Base-by-base conservation (phyloP, 2,888 invertebrate species). In the Elysia crispata region DNA sequence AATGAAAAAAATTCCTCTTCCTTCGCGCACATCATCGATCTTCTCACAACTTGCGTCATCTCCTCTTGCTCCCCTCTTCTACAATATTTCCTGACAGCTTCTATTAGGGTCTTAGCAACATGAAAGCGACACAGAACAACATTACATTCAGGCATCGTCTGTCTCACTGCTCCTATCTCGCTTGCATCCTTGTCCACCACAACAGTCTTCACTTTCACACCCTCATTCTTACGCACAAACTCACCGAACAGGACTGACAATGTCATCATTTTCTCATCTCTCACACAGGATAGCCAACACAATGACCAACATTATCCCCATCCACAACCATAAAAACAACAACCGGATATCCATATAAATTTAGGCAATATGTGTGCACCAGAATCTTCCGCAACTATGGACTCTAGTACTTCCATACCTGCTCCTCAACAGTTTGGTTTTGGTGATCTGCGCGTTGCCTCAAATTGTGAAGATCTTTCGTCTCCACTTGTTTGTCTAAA, bases 201-300 rank as follows among this genome's bases (percentile, higher is more conserved):
- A 60, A 60, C 60, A 60, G 60, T 60, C 23, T 60, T 60, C 60
- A 60, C 60, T 20, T 23, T 60, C 60, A 60, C 60, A 60, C 23
- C 60, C 60, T 60, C 60, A 23, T 60, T 60, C 60, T 23, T 60
- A 23, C 60, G 60, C 60, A 60, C 60, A 60, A 60, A 60, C 60
- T 60, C 60, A 15, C 60, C 60, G 23, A 60, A 60, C 60, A 60
- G 23, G 20, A 23, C 20, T 23, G 60, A 60, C 60, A 60, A 23
- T 60, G 60, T 60, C 20, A 20, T 60, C 60, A 60, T 60, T 60
- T 60, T 20, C 60, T 60, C 60, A 60, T 60, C 60, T 60, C 60
- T 60, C 60, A 60, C 60, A 60, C 20, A 20, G 23, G n/a, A 60
- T 60, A 60, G n/a, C 60, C 60, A 20, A 60, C 60, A 60, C 60